Evolutionary conservation across 2,888 invertebrate species (phyloP).

Genomic region (Acrobeloides nanus): DNA sequence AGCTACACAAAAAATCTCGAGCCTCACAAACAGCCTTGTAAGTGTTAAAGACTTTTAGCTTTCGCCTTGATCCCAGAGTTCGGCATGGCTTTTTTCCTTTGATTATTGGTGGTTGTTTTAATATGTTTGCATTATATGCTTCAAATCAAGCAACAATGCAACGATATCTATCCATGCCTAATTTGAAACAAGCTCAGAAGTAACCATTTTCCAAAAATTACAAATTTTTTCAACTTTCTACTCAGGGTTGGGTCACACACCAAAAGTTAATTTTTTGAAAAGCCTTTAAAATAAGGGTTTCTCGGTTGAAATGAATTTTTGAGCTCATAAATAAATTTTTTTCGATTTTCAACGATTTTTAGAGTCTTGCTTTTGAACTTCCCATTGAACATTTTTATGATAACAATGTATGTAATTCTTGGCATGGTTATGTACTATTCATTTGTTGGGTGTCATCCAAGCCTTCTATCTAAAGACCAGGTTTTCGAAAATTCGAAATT

Average conservation of each 20-base stretch:
- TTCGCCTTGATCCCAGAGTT: conserved; percentile 43
- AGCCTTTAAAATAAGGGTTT: too few species aligned
- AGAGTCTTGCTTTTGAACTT: conserved; percentile 46
- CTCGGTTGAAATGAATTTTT: too few species aligned
- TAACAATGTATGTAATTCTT: conserved; percentile 31
- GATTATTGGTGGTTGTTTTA: conserved; percentile 45
- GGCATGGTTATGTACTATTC: conserved; percentile 41
- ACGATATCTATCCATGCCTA: conserved; percentile 36
- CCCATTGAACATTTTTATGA: conserved; percentile 34
- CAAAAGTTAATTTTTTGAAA: too few species aligned
- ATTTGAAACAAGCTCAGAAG: conserved; percentile 25
- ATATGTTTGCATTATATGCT: conserved; percentile 39
- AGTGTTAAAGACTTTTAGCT: conserved; percentile 34
- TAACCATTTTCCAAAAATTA: too few species aligned
- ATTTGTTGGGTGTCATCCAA: conserved; percentile 45
- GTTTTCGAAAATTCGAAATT: too few species aligned
- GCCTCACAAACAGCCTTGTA: too few species aligned
- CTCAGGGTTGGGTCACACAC: too few species aligned
- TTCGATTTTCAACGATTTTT: too few species aligned
- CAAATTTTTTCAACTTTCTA: too few species aligned
- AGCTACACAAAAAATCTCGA: too few species aligned
- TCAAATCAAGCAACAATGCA: conserved; percentile 50
- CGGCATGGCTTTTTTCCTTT: conserved; percentile 43
- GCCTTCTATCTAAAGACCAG: too few species aligned
- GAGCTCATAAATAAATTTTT: too few species aligned